Evolutionary conservation across 2,113 vertebrate species (phyloP).

Genomic region (Cygnus buccinator): DNA sequence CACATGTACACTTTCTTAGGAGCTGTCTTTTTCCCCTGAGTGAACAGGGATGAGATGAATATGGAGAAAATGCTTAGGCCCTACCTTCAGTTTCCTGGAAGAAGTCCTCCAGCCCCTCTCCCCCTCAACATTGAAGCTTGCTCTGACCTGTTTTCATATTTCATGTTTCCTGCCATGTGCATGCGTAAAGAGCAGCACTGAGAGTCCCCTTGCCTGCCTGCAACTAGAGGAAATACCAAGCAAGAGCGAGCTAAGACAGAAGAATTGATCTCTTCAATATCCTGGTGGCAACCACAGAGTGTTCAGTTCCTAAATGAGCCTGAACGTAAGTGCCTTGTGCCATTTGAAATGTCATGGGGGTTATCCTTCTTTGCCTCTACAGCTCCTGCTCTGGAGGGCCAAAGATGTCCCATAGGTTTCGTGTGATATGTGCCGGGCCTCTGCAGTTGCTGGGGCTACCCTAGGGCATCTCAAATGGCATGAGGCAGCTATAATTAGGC

Average conservation of each 20-base stretch:
- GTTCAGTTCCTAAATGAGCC: neutral
- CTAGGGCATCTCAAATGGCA: constrained; percentile 3
- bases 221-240: neutral
- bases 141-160: neutral
- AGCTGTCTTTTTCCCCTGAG: neutral
- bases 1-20: neutral
- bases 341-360: neutral
- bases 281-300: neutral
- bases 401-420: neutral
- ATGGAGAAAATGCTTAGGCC: neutral
- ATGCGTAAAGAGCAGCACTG: neutral
- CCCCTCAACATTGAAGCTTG: neutral
- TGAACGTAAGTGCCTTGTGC: neutral
- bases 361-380: neutral
- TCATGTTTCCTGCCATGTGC: neutral
- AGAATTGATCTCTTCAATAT: constrained; percentile 45
- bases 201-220: neutral
- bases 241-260: neutral
- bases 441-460: neutral
- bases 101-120: neutral
- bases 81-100: neutral
- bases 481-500: constrained; percentile 38
- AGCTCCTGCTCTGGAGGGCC: neutral
- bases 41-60: neutral
- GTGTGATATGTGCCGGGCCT: neutral